Evolutionary conservation across 2,888 invertebrate genomes (phyloP).

Genomic region (Drosophila eohydei): DNA sequence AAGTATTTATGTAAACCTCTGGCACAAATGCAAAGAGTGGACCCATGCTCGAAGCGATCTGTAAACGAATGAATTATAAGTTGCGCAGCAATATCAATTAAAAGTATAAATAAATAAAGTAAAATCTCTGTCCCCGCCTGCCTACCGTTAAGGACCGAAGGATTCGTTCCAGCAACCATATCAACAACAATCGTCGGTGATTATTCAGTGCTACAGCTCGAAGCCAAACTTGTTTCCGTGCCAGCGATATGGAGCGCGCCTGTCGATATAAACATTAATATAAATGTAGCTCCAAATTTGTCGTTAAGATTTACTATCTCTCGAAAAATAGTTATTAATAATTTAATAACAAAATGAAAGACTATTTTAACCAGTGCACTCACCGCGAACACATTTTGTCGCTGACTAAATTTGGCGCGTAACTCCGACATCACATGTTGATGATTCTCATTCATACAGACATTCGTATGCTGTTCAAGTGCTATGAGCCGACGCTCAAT

Average conservation of each 20-base stretch:
- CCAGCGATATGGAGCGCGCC: constrained; percentile 86
- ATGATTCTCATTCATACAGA: constrained; percentile 80
- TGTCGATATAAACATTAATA: constrained; percentile 33
- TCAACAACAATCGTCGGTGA: constrained; percentile 86
- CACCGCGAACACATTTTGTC: constrained; percentile 84
- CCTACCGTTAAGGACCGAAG: constrained; percentile 84
- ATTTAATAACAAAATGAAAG: not conserved
- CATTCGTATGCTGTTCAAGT: constrained; percentile 77
- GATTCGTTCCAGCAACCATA: constrained; percentile 86
- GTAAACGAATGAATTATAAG: constrained; percentile 50
- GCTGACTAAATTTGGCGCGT: constrained; percentile 81
- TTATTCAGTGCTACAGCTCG: constrained; percentile 87
- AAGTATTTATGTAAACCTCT: constrained; percentile 88
- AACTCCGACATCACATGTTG: constrained; percentile 82
- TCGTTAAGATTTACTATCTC: not conserved
- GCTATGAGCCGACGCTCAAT: constrained; percentile 80
- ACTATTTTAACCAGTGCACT: constrained; percentile 12
- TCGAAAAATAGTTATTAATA: not conserved
- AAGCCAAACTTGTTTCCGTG: constrained; percentile 89
- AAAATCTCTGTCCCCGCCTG: not conserved
- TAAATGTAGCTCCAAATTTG: not conserved
- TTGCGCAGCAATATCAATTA: not conserved
- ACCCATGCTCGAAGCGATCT: constrained; percentile 86
- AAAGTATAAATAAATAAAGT: too few relatives aligned
- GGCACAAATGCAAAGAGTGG: constrained; percentile 89